These are phyloP conservation scores for Deilephila elpenor DNA, from an alignment of 2,888 invertebrate genomes.

Conservation along the genomic window DNA sequence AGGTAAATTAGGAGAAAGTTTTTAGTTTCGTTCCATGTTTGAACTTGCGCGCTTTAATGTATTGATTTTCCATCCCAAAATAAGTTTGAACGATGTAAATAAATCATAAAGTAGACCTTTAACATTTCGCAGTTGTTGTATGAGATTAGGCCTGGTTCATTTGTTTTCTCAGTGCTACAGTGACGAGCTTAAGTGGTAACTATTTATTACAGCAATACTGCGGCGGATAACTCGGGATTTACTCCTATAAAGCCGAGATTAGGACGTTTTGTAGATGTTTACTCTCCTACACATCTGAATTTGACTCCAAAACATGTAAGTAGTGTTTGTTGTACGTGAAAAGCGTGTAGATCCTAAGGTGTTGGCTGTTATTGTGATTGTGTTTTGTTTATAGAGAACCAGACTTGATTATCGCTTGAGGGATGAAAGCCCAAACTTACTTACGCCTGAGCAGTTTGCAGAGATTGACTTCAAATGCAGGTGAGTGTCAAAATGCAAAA, in stretches of 20 bases:
- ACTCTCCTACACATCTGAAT: constrained; percentile 81
- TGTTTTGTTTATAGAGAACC: constrained; percentile 55
- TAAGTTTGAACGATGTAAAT: constrained; percentile 81
- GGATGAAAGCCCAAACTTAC: constrained; percentile 63
- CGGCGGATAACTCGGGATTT: constrained; percentile 56
- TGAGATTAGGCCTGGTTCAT: constrained; percentile 35
- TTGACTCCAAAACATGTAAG: constrained; percentile 76
- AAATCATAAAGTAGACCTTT: constrained; percentile 75
- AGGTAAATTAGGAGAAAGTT: constrained; percentile 54
- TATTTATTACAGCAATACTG: constrained; percentile 51
- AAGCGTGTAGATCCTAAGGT: background rate
- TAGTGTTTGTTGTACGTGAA: constrained; percentile 36
- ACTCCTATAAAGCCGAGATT: constrained; percentile 74
- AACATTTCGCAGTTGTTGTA: constrained; percentile 55
- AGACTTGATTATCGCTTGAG: constrained; percentile 54
- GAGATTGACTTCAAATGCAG: constrained; percentile 70
- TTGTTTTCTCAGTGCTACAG: constrained; percentile 15
- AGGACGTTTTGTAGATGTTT: constrained; percentile 74
- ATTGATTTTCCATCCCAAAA: constrained; percentile 82
- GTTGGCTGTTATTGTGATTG: constrained; percentile 27
- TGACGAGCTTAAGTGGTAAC: constrained; percentile 25
- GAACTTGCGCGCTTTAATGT: constrained; percentile 80
- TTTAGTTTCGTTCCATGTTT: constrained; percentile 52
- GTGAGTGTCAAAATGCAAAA: constrained; percentile 48
- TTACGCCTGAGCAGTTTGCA: constrained; percentile 65